Conservation (phyloP, 2,888 invertebrate genomes). For the Lasioglossum lativentre region DNA sequence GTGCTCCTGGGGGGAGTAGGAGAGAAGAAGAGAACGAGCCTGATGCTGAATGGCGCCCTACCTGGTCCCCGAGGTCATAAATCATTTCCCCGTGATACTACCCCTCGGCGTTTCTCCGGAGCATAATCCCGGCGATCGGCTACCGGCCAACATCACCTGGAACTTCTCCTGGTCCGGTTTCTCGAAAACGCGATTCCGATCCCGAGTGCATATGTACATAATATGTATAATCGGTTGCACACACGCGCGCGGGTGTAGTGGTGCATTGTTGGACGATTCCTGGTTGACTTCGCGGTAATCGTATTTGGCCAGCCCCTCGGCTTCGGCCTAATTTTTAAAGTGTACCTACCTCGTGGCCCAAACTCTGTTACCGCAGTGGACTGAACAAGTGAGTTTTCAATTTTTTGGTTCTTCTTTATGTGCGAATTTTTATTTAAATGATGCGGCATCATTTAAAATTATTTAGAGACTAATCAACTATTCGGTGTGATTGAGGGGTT, state of each 20-base stretch:
- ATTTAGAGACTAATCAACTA: background rate
- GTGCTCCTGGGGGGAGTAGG: slow-evolving; percentile 45
- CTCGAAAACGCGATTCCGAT: background rate
- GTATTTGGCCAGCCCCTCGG: background rate
- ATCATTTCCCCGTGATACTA: slow-evolving; percentile 82
- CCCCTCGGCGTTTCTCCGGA: slow-evolving; percentile 78
- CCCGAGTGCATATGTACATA: background rate
- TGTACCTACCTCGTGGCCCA: background rate
- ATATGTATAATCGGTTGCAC: background rate
- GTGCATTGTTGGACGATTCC: background rate
- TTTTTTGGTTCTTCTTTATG: background rate
- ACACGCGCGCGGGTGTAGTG: background rate
- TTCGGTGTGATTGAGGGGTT: background rate
- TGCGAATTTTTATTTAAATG: background rate
- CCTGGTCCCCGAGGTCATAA: slow-evolving; percentile 82
- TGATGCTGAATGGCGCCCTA: slow-evolving; percentile 80
- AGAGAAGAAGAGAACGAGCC: slow-evolving; percentile 70
- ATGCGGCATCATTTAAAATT: no score
- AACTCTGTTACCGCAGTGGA: background rate
- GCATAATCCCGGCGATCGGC: slow-evolving; percentile 78
- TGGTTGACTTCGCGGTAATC: background rate
- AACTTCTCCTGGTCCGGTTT: slow-evolving; percentile 54
- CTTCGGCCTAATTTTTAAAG: background rate
- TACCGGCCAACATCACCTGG: slow-evolving; percentile 82
- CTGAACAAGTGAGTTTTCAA: background rate